Evolutionary conservation across 1,140 invertebrate genomes (phyloP), one percentile per base, ranked within the genome.

Genomic region (Tenebrio molitor): DNA sequence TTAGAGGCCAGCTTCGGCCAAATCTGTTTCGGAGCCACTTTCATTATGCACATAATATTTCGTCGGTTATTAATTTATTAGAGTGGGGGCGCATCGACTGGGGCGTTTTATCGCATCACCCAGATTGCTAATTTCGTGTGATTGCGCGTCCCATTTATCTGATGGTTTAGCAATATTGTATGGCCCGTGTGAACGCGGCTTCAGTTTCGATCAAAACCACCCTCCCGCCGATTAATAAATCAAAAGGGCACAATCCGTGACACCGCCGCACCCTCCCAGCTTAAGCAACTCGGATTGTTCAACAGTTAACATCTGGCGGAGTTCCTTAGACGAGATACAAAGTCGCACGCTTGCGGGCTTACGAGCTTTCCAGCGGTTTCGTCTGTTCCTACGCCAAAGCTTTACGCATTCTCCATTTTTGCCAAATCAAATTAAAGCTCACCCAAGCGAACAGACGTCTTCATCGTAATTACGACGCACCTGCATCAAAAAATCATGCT

Each of bases 191-290:
- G 36, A 12, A 39, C 36, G 7, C 2, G 36, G 36, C 12, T 39
- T 39, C n/a, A 39, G 36, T 39, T 7, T 2, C 6, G 36, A 29
- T 58, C 50, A 58, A 58, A 58, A 58, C 21, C 50, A 5, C 5
- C 36, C 36, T 12, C 12, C n/a, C 6, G 4, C 21, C 8, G 50
- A 58, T 58, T 58, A 58, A 58, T 58, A 58, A 58, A 58, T 58
- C 50, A 58, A 46, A 46, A 58, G 50, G 23, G 50, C 50, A 25
- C 21, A 16, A 58, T 23, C 44, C 50, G 50, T 58, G 50, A 58
- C 50, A 58, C 50, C 23, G 15, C 16, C 15, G 23, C 50, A 33
- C 25, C 50, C 50, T 58, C 15, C 16, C 3, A 58, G 50, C 50
- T 58, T 58, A 58, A 58, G 19, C n/a, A 25, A 58, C 21, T 6